Evolutionary conservation across 2,113 vertebrate genomes (phyloP).

Genomic region (Echinops telfairi): DNA sequence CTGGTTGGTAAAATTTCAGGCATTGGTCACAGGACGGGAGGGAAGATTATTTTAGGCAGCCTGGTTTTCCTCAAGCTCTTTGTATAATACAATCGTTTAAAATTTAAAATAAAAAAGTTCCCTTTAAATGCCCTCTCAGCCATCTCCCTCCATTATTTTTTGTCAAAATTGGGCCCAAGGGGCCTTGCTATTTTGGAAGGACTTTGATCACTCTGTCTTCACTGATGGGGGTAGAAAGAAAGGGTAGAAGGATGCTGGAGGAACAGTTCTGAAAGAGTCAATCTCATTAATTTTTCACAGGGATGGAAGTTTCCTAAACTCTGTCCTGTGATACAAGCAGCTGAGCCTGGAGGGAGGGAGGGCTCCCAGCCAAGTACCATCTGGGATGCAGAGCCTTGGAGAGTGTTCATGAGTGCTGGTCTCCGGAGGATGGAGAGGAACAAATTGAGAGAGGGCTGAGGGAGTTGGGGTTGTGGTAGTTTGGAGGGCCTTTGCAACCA

Average conservation of each 20-base stretch:
- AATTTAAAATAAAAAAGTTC: background rate
- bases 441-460: background rate
- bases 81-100: background rate
- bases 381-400: slow-evolving; percentile 61
- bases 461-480: background rate
- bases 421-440: slow-evolving; percentile 65
- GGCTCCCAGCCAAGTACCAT: background rate
- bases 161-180: slow-evolving; percentile 8
- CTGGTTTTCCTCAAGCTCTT: slow-evolving; percentile 34
- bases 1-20: background rate
- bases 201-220: slow-evolving; percentile 35
- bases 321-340: slow-evolving; percentile 65
- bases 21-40: background rate
- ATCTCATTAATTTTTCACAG: slow-evolving; percentile 83
- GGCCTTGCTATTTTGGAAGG: background rate
- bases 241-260: slow-evolving; percentile 13
- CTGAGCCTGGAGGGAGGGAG: slow-evolving; percentile 69
- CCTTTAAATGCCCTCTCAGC: background rate
- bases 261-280: slow-evolving; percentile 59
- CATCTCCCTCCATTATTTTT: background rate
- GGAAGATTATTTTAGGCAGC: background rate
- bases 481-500: slow-evolving; percentile 27
- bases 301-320: slow-evolving; percentile 72
- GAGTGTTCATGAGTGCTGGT: slow-evolving; percentile 75
- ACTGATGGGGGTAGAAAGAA: background rate